phyloP scores from a whole-genome alignment of 2,888 invertebrate genomes.

The Microplitis deprimator region DNA sequence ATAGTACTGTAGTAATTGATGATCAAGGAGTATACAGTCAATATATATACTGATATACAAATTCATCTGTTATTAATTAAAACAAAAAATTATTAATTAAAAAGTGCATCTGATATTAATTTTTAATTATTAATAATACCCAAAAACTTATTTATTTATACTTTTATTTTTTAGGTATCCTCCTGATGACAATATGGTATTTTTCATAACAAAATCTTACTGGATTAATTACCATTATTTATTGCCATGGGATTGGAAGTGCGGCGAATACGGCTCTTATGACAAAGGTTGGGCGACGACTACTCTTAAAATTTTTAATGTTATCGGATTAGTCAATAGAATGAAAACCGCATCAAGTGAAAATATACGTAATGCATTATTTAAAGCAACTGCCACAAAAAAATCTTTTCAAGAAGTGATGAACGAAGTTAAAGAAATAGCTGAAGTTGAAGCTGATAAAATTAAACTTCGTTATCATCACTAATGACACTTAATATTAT shows the following conservation, averaged over 20 bases:
- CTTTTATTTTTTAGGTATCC: constrained; percentile 75
- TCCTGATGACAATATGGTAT: constrained; percentile 82
- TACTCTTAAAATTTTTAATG: constrained; percentile 81
- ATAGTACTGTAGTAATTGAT: constrained; percentile 62
- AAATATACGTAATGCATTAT: constrained; percentile 78
- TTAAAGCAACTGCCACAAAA: constrained; percentile 70
- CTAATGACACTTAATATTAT: constrained; percentile 39
- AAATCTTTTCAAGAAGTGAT: constrained; percentile 61
- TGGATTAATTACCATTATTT: constrained; percentile 89
- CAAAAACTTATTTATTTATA: background rate
- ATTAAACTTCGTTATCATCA: constrained; percentile 54
- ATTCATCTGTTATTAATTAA: constrained; percentile 26
- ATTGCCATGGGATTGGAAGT: constrained; percentile 85
- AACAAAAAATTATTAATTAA: constrained; percentile 26
- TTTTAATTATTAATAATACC: no score
- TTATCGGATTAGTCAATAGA: constrained; percentile 78
- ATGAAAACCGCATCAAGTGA: constrained; percentile 78
- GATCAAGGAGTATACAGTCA: constrained; percentile 55
- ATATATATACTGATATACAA: constrained; percentile 37
- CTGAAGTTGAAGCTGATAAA: constrained; percentile 54
- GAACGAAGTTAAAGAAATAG: constrained; percentile 54
- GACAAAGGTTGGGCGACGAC: constrained; percentile 78
- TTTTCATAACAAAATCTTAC: constrained; percentile 81
- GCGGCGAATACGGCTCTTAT: constrained; percentile 86
- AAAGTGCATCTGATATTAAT: background rate